phyloP scores from a whole-genome alignment of 2,113 vertebrate species.

The Anguilla rostrata region DNA sequence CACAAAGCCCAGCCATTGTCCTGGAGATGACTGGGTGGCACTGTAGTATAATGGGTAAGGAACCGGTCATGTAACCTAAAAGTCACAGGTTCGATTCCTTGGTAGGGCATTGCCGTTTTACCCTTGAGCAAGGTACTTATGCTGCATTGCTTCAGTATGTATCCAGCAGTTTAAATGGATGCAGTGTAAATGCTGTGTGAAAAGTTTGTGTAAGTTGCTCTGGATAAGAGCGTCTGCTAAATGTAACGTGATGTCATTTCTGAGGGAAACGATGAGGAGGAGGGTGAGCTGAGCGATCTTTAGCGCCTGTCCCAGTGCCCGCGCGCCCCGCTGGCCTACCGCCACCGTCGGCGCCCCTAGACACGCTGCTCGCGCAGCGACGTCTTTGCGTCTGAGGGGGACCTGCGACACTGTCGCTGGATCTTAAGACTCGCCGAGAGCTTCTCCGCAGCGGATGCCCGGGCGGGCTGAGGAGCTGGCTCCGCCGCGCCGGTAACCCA shows the following conservation, averaged over 20 bases:
- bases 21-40: too few species aligned
- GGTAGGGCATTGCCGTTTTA: too few species aligned
- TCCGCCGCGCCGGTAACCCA: conserved; percentile 37
- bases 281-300: conserved; percentile 53
- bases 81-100: too few species aligned
- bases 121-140: too few species aligned
- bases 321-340: conserved; percentile 70
- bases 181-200: too few species aligned
- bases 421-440: conserved; percentile 33
- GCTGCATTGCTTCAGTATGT: too few species aligned
- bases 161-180: too few species aligned
- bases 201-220: too few species aligned
- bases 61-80: too few species aligned
- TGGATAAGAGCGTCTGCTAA: conserved; percentile 36
- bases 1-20: not conserved
- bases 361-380: conserved; percentile 56
- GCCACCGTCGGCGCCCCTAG: conserved; percentile 71
- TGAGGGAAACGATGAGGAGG: conserved; percentile 32
- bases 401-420: conserved; percentile 22
- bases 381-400: conserved; percentile 37
- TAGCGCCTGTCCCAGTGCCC: conserved; percentile 64
- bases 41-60: too few species aligned
- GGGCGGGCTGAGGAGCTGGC: not conserved
- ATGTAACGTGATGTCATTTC: too few species aligned
- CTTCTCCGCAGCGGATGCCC: not conserved